phyloP scores from a whole-genome alignment of 2,888 invertebrate species.

The Tetranychus truncatus region DNA sequence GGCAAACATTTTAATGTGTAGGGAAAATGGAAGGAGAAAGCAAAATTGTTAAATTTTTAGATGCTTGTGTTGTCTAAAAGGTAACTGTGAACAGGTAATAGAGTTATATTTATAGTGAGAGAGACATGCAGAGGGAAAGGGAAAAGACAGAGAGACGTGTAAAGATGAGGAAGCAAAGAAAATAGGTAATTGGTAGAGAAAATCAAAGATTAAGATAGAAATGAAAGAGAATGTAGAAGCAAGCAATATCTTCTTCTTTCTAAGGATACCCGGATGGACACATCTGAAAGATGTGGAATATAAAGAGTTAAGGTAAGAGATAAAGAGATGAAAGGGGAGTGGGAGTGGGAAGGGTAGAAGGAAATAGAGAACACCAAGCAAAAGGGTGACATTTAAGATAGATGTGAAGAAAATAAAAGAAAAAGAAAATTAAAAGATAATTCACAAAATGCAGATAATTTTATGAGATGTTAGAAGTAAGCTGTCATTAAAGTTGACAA shows the following conservation, averaged over 20 bases:
- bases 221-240: background rate
- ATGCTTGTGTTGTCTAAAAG: background rate
- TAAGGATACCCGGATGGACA: background rate
- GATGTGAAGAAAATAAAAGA: background rate
- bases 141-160: background rate
- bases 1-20: background rate
- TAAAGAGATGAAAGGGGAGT: background rate
- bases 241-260: background rate
- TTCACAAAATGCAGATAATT: background rate
- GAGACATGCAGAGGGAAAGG: slow-evolving; percentile 7
- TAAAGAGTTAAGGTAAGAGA: slow-evolving; percentile 7
- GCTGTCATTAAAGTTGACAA: slow-evolving; percentile 25
- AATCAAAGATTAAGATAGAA: background rate
- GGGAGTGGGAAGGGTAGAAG: background rate
- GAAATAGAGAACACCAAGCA: background rate
- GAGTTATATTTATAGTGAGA: slow-evolving; percentile 6
- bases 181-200: background rate
- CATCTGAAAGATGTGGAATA: background rate
- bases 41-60: background rate
- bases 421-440: background rate
- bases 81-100: background rate
- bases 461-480: background rate
- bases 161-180: background rate
- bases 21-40: background rate
- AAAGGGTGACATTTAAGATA: background rate